Evolutionary conservation across 2,113 vertebrate genomes (phyloP).

Genomic region (Bos taurus): ARS-UCD2.0 NC_037336.1:100187501-100188000

Average conservation of each 20-base stretch:
- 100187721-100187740: not conserved
- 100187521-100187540: not conserved
- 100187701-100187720: not conserved
- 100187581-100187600: not conserved
- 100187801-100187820: not conserved
- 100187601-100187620: not conserved
- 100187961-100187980: not conserved
- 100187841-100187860: not conserved
- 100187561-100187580: not conserved
- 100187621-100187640: not conserved
- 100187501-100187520: not conserved
- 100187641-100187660: accelerated
- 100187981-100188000: too few relatives aligned
- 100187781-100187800: not conserved
- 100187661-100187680: not conserved
- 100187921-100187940: not conserved
- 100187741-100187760: accelerated
- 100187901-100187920: not conserved
- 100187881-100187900: not conserved
- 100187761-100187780: not conserved
- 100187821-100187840: not conserved
- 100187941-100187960: not conserved
- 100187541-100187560: not conserved
- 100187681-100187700: not conserved
- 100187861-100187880: not conserved